Conservation (phyloP, 2,797 vertebrate species). For the Sebastiscus tertius region DNA sequence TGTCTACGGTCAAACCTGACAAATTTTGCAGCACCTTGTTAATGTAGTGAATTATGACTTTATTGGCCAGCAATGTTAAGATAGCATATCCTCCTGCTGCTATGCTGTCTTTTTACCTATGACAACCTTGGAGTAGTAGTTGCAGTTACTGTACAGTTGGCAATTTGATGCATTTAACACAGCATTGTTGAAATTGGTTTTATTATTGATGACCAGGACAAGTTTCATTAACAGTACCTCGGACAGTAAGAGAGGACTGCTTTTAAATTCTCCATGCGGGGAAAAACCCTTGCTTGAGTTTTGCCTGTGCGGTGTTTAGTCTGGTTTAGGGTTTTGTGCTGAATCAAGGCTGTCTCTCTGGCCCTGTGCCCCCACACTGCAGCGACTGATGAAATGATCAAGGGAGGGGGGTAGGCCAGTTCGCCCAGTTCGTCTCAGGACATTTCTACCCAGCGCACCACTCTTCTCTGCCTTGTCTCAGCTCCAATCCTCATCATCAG, state of each 20-base stretch:
- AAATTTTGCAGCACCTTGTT: neutral
- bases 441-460: slow-evolving; percentile 13
- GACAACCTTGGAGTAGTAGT: neutral
- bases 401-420: slow-evolving; percentile 4
- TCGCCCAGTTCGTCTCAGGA: slow-evolving; percentile 36
- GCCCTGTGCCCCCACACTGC: slow-evolving; percentile 57
- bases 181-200: neutral
- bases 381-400: slow-evolving; percentile 50
- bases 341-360: slow-evolving; percentile 55
- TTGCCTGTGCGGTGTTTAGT: slow-evolving; percentile 46
- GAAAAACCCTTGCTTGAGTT: neutral
- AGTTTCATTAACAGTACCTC: neutral
- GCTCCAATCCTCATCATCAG: slow-evolving; percentile 2
- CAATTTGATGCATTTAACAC: neutral
- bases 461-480: slow-evolving; percentile 10
- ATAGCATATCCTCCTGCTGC: neutral
- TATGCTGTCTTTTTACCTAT: neutral
- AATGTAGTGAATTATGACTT: neutral
- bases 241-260: neutral
- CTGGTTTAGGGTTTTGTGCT: slow-evolving; percentile 43
- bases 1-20: neutral
- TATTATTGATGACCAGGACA: neutral
- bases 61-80: neutral
- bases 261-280: neutral
- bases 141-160: neutral